Base-by-base conservation (phyloP, 2,113 vertebrate species). In the Indri indri region DNA sequence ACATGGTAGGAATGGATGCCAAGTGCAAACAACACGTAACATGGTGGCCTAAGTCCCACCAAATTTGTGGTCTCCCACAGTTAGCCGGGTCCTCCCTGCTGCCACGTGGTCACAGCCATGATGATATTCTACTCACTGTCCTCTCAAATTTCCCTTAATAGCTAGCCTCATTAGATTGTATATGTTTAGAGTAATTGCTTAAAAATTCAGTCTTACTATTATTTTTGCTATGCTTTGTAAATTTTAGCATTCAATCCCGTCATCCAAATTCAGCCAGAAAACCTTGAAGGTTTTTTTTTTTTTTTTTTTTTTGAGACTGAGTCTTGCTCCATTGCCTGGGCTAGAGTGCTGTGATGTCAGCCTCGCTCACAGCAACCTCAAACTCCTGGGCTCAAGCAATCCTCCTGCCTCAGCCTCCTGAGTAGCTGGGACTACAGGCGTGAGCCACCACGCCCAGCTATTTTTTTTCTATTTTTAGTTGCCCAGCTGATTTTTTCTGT, bases 241-340 rank as follows among this genome's bases (percentile, higher is more conserved):
- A 45, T 79, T 94, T 97, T 90, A 92, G 90, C 25, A 18, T 94
- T 77, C 47, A n/a, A 40, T 61, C 11, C 30, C 42, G 82, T 83
- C 77, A 77, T 88, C 47, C 10, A 85, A 85, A 94, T 95, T 80
- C 59, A 90, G 30, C 47, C 63, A 80, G 54, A 74, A 61, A 81
- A 95, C 50, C 71, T 52, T 83, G 77, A 91, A 83, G 45, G 59
- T 16, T 59, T 93, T 79, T 52, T 52, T 47, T 47, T 17, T 52
- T 52, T 52, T n/a, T 17, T 54, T 57, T 57, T 22, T 22, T 57
- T 22, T 52, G 52, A 57, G 20, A 57, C 20, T 22, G 20, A 57
- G 54, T 57, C 54, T 57, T 22, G 7, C 54, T 54, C 52, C 17
- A 18, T 54, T 18, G 17, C 52, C 52, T 17, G 17, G 52, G 52